Percentiles rank a stretch among this genome's conserved stretches.
phyloP scores from a whole-genome alignment of 2,888 invertebrate genomes.

The Galerucella calmariensis region DNA sequence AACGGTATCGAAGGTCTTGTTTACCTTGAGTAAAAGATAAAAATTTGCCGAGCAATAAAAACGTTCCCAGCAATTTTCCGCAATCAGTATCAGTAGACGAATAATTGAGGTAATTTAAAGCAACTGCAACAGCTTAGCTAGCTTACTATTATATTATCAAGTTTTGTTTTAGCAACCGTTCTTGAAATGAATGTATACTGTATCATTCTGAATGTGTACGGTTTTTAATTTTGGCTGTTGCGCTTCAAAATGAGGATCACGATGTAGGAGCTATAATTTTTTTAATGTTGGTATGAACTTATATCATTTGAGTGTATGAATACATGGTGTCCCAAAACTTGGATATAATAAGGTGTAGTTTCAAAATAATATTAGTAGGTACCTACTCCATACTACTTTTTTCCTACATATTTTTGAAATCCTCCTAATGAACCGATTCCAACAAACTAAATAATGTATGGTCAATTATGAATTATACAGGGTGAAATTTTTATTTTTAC shows the following conservation, averaged over 20 bases:
- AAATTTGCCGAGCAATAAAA: slow-evolving; percentile 18
- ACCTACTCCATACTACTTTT: too few species aligned
- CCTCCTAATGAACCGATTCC: too few species aligned
- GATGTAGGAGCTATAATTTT: background rate
- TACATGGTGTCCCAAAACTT: background rate
- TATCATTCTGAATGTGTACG: slow-evolving; percentile 12
- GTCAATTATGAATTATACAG: too few species aligned
- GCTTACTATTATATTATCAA: slow-evolving; percentile 22
- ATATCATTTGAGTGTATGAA: background rate
- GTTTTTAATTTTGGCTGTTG: background rate
- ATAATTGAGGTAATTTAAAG: slow-evolving; percentile 34
- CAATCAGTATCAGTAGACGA: slow-evolving; percentile 28
- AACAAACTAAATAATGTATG: too few species aligned
- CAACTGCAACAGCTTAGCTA: slow-evolving; percentile 25
- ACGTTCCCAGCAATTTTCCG: slow-evolving; percentile 32
- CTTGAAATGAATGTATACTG: background rate
- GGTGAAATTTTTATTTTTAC: too few species aligned
- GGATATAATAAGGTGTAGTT: background rate
- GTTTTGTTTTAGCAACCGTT: slow-evolving; percentile 8
- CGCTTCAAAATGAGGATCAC: background rate
- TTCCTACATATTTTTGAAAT: too few species aligned
- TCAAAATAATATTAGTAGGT: background rate
- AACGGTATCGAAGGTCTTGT: background rate
- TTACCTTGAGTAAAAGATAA: slow-evolving; percentile 14
- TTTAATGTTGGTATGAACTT: background rate